Base-by-base conservation (phyloP, 2,113 vertebrate genomes). In the Lophius piscatorius region DNA sequence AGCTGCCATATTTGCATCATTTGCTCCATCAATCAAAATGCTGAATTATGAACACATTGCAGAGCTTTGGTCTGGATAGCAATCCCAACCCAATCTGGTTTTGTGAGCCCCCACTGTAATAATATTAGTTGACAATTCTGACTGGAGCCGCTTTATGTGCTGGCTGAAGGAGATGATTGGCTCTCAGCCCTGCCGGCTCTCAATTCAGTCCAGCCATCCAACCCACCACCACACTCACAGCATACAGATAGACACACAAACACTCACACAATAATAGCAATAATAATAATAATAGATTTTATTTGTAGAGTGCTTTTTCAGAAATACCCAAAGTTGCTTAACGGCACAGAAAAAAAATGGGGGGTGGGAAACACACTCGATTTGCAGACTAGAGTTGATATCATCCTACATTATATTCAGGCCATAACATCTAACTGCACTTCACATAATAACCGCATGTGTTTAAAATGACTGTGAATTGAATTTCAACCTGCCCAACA, bases 81-180 rank as follows among this genome's bases (percentile, higher is more conserved):
- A 13, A 0, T 13, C 11, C 21, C 41, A 26, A 4, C 34, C 3
- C 50, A 40, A 70, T 54, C n/a, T 63, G 44, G 9, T 44, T 59
- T 42, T 62, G 13, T 24, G 20, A 55, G 35, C 5, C 1, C 26
- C 36, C 62, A 48, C 35, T 17, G 5, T 18, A 11, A 70, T 55
- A 6, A 3, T 50, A 45, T 24, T n/a, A n/a, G 35, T 36, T 24
- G 29, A 39, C 8, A n/a, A 5, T 4, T 51, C 54, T 46, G 49
- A 29, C 48, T 3, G 21, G 29, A 65, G 26, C 24, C 28, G 35
- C 7, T 51, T 59, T 40, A 17, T 49, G 17, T 13, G 50, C 21
- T 4, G n/a, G 22, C 49, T 7, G 35, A 47, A 31, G 36, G 36
- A 58, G 9, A 58, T 5, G 28, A 21, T 20, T n/a, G 35, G 11